A percentile compares a stretch with the other conserved stretches of the same genome.
Evolutionary conservation across 2,888 invertebrate species (phyloP).

Genomic region (Zootermopsis nevadensis): DNA sequence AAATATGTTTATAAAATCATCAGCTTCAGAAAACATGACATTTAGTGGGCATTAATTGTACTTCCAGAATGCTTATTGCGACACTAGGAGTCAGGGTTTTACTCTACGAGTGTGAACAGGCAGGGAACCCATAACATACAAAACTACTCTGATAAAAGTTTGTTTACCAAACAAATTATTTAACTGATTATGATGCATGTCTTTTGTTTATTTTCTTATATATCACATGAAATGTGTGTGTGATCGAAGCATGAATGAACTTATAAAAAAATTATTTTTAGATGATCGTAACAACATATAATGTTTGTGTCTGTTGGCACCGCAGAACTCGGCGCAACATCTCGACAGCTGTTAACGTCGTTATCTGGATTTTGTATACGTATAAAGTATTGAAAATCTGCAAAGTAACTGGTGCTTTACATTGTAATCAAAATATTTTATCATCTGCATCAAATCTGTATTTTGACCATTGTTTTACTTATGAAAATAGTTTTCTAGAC

Average conservation of each 20-base stretch:
- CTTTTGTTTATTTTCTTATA: neutral
- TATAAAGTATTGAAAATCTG: neutral
- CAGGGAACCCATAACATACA: neutral
- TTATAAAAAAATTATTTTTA: conserved; percentile 23
- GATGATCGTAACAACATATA: conserved; percentile 12
- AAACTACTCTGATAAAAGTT: too few relatives aligned
- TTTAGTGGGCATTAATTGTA: too few relatives aligned
- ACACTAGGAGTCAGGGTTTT: neutral
- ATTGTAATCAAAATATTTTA: conserved; percentile 21
- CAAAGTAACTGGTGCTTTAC: conserved; percentile 12
- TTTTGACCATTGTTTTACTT: neutral
- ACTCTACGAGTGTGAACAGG: neutral
- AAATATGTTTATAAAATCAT: too few relatives aligned
- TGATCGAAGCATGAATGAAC: neutral
- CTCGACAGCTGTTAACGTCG: too few relatives aligned
- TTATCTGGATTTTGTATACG: neutral
- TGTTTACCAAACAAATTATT: neutral
- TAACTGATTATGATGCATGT: neutral
- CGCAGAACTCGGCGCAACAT: neutral
- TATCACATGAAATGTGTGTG: neutral
- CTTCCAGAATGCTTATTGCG: too few relatives aligned
- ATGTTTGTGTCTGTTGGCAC: neutral
- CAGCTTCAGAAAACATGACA: too few relatives aligned
- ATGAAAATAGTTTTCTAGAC: conserved; percentile 21
- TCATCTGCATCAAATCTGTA: neutral